These are phyloP conservation scores for Diploscapter pachys DNA, from an alignment of 1,140 invertebrate species.

Conservation along the genomic window DNA sequence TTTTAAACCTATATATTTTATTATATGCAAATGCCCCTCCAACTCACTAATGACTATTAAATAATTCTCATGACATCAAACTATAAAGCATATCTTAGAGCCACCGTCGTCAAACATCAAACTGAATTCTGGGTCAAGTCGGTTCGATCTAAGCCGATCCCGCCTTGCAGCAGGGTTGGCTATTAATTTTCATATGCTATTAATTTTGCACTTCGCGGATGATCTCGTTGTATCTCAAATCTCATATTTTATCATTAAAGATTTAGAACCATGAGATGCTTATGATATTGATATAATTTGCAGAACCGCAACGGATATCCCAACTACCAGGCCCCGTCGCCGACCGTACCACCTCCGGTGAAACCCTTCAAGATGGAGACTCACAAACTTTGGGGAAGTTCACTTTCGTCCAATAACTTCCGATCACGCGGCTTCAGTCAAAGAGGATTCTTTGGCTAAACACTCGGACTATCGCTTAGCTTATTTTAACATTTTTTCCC, in stretches of 20 bases:
- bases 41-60: conserved; percentile 14
- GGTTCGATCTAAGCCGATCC: conserved; percentile 28
- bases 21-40: background rate
- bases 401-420: too few species aligned
- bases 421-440: too few species aligned
- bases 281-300: background rate
- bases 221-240: too few species aligned
- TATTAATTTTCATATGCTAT: too few species aligned
- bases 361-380: conserved; percentile 54
- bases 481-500: too few species aligned
- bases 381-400: conserved; percentile 39
- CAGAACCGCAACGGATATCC: conserved; percentile 34
- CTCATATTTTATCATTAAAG: too few species aligned
- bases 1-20: background rate
- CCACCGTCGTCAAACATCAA: conserved; percentile 53
- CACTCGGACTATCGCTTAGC: too few species aligned
- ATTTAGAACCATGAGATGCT: too few species aligned
- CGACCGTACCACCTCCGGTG: conserved; percentile 50
- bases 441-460: too few species aligned
- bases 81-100: conserved; percentile 30
- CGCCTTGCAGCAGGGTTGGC: conserved; percentile 30
- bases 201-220: too few species aligned
- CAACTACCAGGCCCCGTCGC: conserved; percentile 34
- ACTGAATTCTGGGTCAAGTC: conserved; percentile 53
- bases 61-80: background rate